phyloP scores from a whole-genome alignment of 2,888 invertebrate genomes.

The Neoascia interrupta region DNA sequence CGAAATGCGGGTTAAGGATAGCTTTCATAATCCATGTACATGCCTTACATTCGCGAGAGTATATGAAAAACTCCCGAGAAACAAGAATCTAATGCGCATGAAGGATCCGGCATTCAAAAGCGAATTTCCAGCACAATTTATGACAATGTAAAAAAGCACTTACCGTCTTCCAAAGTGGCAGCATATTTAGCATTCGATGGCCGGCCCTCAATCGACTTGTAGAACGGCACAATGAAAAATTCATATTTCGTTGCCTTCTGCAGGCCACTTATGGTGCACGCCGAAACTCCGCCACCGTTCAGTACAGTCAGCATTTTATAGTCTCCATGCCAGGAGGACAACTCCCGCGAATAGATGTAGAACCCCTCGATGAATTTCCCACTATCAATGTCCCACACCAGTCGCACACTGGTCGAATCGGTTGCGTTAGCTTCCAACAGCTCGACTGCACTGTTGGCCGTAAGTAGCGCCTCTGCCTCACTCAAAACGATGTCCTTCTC shows the following conservation, averaged over 20 bases:
- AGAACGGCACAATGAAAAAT: constrained; percentile 95
- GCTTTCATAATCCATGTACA: no score
- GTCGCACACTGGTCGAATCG: constrained; percentile 89
- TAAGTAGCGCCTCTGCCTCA: constrained; percentile 86
- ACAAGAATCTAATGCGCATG: no score
- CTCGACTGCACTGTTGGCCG: constrained; percentile 87
- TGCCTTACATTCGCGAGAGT: no score
- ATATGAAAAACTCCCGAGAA: no score
- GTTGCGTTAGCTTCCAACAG: constrained; percentile 90
- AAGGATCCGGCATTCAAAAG: no score
- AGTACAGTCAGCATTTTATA: constrained; percentile 89
- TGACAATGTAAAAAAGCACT: no score
- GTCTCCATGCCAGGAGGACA: constrained; percentile 76
- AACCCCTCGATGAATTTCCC: constrained; percentile 90
- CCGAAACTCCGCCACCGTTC: constrained; percentile 86
- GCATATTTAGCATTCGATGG: constrained; percentile 91
- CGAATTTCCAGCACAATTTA: no score
- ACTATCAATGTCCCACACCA: constrained; percentile 91
- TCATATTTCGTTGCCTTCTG: constrained; percentile 92
- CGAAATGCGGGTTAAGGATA: no score
- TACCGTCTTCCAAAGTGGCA: constrained; percentile 92
- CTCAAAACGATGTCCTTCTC: constrained; percentile 78
- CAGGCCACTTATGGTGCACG: constrained; percentile 88
- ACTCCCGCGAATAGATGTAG: constrained; percentile 88
- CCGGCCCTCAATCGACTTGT: constrained; percentile 91